A percentile compares a stretch with the other conserved stretches of the same genome.
Evolutionary conservation across 2,888 invertebrate genomes (phyloP).

Genomic region (Leptura quadrifasciata): DNA sequence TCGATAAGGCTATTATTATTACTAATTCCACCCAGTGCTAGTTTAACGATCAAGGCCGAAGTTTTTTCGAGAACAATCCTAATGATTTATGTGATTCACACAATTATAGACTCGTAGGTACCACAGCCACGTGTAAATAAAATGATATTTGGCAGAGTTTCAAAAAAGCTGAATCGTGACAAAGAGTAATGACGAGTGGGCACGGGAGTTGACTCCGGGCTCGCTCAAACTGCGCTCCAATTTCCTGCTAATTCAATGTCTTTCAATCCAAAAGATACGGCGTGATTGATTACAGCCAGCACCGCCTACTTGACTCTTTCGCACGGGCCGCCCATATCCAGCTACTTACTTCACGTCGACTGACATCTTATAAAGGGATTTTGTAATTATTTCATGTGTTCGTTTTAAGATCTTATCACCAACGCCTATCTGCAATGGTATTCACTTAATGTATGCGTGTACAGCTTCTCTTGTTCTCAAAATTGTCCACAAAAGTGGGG

Average conservation of each 20-base stretch:
- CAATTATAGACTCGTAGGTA: conserved; percentile 5
- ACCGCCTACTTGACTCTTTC: conserved; percentile 64
- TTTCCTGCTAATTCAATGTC: conserved; percentile 76
- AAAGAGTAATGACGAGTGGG: conserved; percentile 70
- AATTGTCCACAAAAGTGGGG: no score
- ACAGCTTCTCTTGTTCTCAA: neutral
- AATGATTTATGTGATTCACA: neutral
- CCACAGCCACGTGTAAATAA: conserved; percentile 20
- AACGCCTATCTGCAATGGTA: neutral
- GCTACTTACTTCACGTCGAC: conserved; percentile 25
- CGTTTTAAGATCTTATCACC: neutral
- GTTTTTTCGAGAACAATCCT: neutral
- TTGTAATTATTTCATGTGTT: conserved; percentile 28
- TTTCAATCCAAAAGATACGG: conserved; percentile 74
- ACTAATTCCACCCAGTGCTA: neutral
- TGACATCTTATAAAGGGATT: neutral
- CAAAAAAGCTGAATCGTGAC: conserved; percentile 64
- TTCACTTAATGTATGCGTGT: neutral
- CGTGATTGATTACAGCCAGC: conserved; percentile 72
- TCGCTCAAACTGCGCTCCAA: conserved; percentile 70
- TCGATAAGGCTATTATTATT: neutral
- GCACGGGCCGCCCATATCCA: conserved; percentile 49
- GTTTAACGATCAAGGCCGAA: neutral
- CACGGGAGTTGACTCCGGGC: conserved; percentile 60
- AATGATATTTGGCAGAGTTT: conserved; percentile 1